Conservation (phyloP, 1,140 invertebrate species). For the Carposina sasakii region DNA sequence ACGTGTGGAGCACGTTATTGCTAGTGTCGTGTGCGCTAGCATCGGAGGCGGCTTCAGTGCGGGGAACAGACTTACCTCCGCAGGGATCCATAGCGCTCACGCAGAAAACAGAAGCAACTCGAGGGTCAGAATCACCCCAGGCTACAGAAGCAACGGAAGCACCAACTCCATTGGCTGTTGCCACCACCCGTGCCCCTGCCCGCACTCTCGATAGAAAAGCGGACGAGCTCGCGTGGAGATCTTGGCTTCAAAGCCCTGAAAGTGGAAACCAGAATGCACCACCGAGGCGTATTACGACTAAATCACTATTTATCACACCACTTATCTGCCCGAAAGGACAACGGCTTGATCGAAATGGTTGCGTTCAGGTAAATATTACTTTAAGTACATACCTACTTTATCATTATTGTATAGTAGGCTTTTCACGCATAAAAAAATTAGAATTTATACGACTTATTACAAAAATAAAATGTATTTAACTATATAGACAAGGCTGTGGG, state of each 20-base stretch:
- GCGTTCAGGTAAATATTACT: conserved; percentile 44
- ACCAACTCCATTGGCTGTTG: conserved; percentile 25
- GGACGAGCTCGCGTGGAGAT: conserved; percentile 55
- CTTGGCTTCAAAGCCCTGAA: conserved; percentile 58
- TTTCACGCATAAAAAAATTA: too few species aligned
- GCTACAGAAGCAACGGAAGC: conserved; percentile 12
- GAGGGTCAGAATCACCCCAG: too few species aligned
- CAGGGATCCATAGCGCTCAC: too few species aligned
- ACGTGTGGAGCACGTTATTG: conserved; percentile 58
- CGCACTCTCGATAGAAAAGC: conserved; percentile 57
- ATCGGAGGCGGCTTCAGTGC: conserved; percentile 27
- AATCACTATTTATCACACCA: conserved; percentile 61
- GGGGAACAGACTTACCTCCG: background rate
- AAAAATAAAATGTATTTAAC: too few species aligned
- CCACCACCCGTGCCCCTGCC: conserved; percentile 45
- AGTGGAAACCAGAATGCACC: conserved; percentile 54
- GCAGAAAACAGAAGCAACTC: too few species aligned
- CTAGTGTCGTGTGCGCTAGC: conserved; percentile 61
- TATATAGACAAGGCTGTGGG: too few species aligned
- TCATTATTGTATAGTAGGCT: background rate
- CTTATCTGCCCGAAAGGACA: conserved; percentile 58
- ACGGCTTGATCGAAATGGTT: conserved; percentile 52
- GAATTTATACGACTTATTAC: too few species aligned
- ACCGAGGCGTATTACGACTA: conserved; percentile 57
- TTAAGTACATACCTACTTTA: background rate